phyloP scores from a whole-genome alignment of 2,113 vertebrate genomes.

The Phodopus roborovskii region DNA sequence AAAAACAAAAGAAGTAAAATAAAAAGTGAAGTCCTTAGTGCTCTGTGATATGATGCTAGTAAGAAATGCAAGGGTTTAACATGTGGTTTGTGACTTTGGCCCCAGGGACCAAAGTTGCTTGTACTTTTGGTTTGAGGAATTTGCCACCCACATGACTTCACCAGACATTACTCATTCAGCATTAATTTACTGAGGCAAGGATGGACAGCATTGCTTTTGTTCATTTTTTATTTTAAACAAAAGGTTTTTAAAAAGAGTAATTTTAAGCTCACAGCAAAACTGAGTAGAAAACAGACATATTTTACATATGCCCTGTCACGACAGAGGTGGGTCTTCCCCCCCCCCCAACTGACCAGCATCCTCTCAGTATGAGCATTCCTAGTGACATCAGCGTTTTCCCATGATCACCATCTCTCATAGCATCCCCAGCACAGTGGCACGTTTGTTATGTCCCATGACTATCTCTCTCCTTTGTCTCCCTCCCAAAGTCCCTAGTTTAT shows the following conservation, averaged over 20 bases:
- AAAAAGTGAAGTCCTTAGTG: neutral
- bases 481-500: neutral
- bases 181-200: neutral
- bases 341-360: fast-evolving
- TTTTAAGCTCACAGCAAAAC: neutral
- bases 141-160: neutral
- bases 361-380: neutral
- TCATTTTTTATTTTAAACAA: neutral
- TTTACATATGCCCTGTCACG: fast-evolving
- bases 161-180: neutral
- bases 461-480: neutral
- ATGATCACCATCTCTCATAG: neutral
- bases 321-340: fast-evolving
- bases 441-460: neutral
- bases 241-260: neutral
- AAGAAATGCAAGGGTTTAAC: neutral
- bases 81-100: neutral
- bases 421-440: neutral
- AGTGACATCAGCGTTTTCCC: neutral
- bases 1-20: neutral
- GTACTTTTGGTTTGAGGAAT: neutral
- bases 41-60: neutral
- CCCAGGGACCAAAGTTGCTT: neutral
- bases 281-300: neutral
- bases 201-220: neutral